Base-by-base conservation (phyloP, 2,888 invertebrate species). In the Rosalia funebris region DNA sequence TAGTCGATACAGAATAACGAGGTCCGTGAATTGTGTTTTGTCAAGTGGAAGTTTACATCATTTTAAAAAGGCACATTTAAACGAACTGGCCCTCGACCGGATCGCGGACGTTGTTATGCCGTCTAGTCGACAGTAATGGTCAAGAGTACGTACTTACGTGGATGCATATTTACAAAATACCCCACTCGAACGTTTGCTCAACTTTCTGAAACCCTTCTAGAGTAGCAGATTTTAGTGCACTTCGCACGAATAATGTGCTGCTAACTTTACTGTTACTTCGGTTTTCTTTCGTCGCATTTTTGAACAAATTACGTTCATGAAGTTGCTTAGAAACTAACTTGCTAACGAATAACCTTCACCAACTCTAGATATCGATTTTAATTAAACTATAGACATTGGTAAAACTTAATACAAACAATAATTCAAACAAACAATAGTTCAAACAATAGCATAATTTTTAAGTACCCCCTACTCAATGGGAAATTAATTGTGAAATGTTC, bases 1-100 rank as follows among this genome's bases (percentile, higher is more conserved):
- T 77, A 75, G 75, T 76, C 78, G 79, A 78, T 77, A 77, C 77
- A 77, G 73, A 76, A 79, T 80, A 80, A 80, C 79, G 77, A 80
- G 79, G 75, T 75, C 75, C 73, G 71, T 73, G 74, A 74, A 75
- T 75, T 75, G 73, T 73, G 75, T 76, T 76, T 74, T 68, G 74
- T 76, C 77, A 75, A 78, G 78, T 79, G 78, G 78, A 80, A 79
- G 78, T 79, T 78, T 77, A 74, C 75, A 74, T 75, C 75, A 74
- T 76, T 77, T 77, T 75, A 70, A 77, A 76, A 77, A 74, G 75
- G 77, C 77, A 72, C 74, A 76, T 78, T 78, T 68, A 77, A 76
- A 74, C 75, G 74, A 76, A 71, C 75, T 69, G 68, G 73, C 74
- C 72, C 75, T 75, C 71, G 71, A 72, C 67, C 1, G 20, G 54